These are phyloP conservation scores for Xiphophorus maculatus DNA, from an alignment of 2,113 vertebrate species.

Conservation along the genomic window DNA sequence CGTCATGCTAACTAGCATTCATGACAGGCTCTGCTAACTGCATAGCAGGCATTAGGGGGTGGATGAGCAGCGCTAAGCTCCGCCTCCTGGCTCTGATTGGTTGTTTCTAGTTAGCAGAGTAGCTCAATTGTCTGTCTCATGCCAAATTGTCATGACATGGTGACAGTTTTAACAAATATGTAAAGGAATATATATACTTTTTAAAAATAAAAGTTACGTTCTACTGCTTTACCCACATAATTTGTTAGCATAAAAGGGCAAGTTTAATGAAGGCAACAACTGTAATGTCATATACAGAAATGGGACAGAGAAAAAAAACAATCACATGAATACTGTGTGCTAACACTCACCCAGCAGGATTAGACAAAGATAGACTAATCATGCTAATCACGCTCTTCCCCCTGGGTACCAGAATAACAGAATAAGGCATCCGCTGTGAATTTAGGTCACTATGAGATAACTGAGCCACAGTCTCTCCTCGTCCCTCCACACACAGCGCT, in stretches of 20 bases:
- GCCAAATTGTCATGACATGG: too few relatives aligned
- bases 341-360: constrained; percentile 27
- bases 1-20: too few relatives aligned
- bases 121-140: too few relatives aligned
- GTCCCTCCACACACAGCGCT: constrained; percentile 21
- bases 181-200: too few relatives aligned
- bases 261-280: constrained; percentile 23
- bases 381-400: constrained; percentile 42
- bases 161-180: too few relatives aligned
- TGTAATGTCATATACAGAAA: constrained; percentile 16
- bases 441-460: constrained; percentile 41
- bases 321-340: not conserved
- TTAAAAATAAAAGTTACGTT: too few relatives aligned
- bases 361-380: constrained; percentile 43
- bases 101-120: too few relatives aligned
- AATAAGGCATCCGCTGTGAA: constrained; percentile 38
- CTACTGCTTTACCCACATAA: not conserved
- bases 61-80: too few relatives aligned
- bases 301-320: not conserved
- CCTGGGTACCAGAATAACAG: constrained; percentile 18
- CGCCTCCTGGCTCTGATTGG: too few relatives aligned
- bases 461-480: constrained; percentile 17
- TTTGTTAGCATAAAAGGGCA: constrained; percentile 1
- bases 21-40: too few relatives aligned
- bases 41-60: too few relatives aligned